A percentile compares a stretch with the other conserved stretches of the same genome.
These are phyloP conservation scores for Poeciliopsis retropinna DNA, from an alignment of 2,113 vertebrate genomes.

Conservation along the genomic window DNA sequence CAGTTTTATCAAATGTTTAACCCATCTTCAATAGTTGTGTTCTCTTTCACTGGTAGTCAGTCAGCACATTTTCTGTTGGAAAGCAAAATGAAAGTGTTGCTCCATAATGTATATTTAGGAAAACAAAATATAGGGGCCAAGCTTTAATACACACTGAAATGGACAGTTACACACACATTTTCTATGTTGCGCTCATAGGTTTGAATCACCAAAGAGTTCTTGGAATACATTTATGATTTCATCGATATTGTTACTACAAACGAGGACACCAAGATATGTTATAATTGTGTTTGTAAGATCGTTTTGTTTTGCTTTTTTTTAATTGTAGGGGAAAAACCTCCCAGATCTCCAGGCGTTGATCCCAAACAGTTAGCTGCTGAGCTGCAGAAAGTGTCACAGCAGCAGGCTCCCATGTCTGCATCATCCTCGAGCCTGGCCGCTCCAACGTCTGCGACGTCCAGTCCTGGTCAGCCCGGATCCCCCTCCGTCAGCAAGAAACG, in stretches of 20 bases:
- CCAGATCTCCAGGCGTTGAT: constrained; percentile 95
- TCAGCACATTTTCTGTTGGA: not conserved
- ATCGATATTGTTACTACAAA: no score
- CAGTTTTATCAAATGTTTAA: not conserved
- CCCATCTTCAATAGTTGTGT: not conserved
- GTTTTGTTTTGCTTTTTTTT: not conserved
- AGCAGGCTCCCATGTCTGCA: constrained; percentile 83
- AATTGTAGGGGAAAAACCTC: constrained; percentile 85
- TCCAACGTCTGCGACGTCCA: constrained; percentile 87
- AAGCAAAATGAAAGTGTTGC: no score
- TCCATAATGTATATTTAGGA: no score
- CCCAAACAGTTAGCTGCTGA: constrained; percentile 97
- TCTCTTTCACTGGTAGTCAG: not conserved
- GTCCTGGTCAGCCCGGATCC: constrained; percentile 93
- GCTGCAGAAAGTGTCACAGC: constrained; percentile 96
- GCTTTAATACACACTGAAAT: no score
- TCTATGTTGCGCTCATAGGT: no score
- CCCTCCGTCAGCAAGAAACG: constrained; percentile 95
- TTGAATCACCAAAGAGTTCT: no score
- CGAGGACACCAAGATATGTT: no score
- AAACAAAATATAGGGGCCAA: no score
- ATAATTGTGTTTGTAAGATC: not conserved
- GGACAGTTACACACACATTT: no score
- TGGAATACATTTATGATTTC: no score
- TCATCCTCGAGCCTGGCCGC: constrained; percentile 82